Base-by-base conservation (phyloP, 2,888 invertebrate genomes). In the Zelleria hepariella region DNA sequence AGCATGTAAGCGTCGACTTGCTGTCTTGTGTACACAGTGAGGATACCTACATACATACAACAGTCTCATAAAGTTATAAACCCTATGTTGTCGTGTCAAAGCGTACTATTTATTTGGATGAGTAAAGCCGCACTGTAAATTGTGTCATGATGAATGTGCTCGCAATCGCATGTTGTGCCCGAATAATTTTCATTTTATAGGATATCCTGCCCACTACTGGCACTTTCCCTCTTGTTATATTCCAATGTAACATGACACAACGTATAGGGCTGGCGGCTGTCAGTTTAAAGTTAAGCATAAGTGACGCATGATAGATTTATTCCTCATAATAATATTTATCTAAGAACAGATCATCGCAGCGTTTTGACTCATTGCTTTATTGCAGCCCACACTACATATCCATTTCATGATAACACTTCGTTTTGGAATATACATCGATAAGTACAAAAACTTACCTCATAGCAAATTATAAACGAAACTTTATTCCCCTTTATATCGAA, bases 91-190 rank as follows among this genome's bases (percentile, higher is more conserved):
- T n/a, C n/a, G n/a, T n/a, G n/a, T n/a, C n/a, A n/a, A n/a, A n/a
- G n/a, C n/a, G n/a, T n/a, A n/a, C n/a, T n/a, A n/a, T n/a, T n/a
- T n/a, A n/a, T 42, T 42, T 42, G 10, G 32, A 42, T 42, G 6
- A 42, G 32, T 42, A 10, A 42, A 42, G 32, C 3, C 32, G 32
- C 32, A 42, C 15, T 15, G 32, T 42, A 42, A 42, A 42, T 42
- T 42, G 32, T 42, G 32, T 4, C 32, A 15, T 42, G 15, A 42
- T 42, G 32, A 42, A 42, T 42, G 32, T 42, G 32, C 32, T 42
- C 32, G 32, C 32, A 42, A 42, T 42, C 32, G 32, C 32, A 42
- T 42, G 59, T 71, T 57, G 76, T 77, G 78, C 76, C 74, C 77
- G 77, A 82, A n/a, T n/a, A 15, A 10, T 57, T 23, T 24, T 15